Base-by-base conservation (phyloP, 35 echinoderm and acorn worm genomes). In the Nesometra sesokonis region DNA sequence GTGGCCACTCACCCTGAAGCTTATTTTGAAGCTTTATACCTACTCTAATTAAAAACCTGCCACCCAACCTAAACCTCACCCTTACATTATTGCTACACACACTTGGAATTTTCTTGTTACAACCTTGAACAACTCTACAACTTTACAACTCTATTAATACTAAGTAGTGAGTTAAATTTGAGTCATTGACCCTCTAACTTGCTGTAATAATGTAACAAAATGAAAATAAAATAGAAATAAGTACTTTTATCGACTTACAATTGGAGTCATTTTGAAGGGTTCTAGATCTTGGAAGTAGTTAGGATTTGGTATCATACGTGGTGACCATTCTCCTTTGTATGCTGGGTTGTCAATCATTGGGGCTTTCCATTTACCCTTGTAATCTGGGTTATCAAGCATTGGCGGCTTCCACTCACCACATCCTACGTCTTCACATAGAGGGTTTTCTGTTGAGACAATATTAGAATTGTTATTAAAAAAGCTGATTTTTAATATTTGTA, bases 261-360 rank as follows among this genome's bases (percentile, higher is more conserved):
- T 94, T 77, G 89, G 38, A 27, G 89, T 89, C 96, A 99, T 99
- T 80, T 80, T 94, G 32, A 99, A 99, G 46, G 96, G 96, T 80
- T 99, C 96, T 34, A 92, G 46, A 30, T 99, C 96, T 88, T 99
- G 93, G 86, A 99, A 99, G 96, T 90, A 99, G n/a, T 92, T 89
- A 34, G 96, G 96, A 34, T 99, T 99, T 32, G 96, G 85, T 83
- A 97, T 94, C 80, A 90, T 85, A 33, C 82, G 83, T 5, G 96
- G 93, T 32, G 87, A 89, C 92, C 96, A 99, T 67, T 97, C 93
- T 57, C 96, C 96, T 19, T 85, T 91, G 88, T 94, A 94, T 29
- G 82, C 57, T 13, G 90, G 90, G 57, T 99, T 99, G 80, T 99
- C 96, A 88, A 99, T 92, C 88, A 93, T 52, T 0, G 89, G 85